Base-by-base conservation (phyloP, 2,113 vertebrate species). In the Jacana jacana region DNA sequence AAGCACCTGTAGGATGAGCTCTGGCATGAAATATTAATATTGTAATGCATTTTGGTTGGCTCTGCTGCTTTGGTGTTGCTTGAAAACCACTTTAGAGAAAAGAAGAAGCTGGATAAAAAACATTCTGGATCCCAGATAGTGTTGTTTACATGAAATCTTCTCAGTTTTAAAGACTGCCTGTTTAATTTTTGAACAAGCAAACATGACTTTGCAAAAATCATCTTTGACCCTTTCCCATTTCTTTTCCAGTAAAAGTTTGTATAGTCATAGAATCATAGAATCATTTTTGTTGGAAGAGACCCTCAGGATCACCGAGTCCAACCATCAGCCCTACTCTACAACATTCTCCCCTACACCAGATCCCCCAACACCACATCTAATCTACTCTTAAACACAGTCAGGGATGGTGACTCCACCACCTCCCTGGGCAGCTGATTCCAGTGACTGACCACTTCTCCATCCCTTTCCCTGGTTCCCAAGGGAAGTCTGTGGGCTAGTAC, bases 401-500 rank as follows among this genome's bases (percentile, higher is more conserved):
- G n/a, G n/a, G n/a, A n/a, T n/a, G n/a, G n/a, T n/a, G n/a, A n/a
- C n/a, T n/a, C n/a, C n/a, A n/a, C n/a, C n/a, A n/a, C n/a, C n/a
- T n/a, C n/a, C n/a, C n/a, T n/a, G n/a, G n/a, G n/a, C n/a, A n/a
- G n/a, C n/a, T n/a, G n/a, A n/a, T n/a, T n/a, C n/a, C n/a, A n/a
- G n/a, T n/a, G n/a, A n/a, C n/a, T n/a, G n/a, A n/a, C n/a, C n/a
- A n/a, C 27, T 52, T 65, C 39, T 31, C 18, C 7, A 19, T 39
- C 35, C 27, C 49, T 80, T 23, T 30, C n/a, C 20, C 17, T 7
- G 14, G 72, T 55, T 72, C 66, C 42, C 52, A 30, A 7, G n/a
- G 12, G 44, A 61, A 8, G 4, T 27, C 37, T 37, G 22, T 8
- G 40, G 5, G 11, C 0, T 2, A 42, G 23, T 17, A 44, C 12